Percentiles rank a stretch among this genome's conserved stretches.
phyloP scores from a whole-genome alignment of 2,888 invertebrate species.

The Pristionchus exspectatus region DNA sequence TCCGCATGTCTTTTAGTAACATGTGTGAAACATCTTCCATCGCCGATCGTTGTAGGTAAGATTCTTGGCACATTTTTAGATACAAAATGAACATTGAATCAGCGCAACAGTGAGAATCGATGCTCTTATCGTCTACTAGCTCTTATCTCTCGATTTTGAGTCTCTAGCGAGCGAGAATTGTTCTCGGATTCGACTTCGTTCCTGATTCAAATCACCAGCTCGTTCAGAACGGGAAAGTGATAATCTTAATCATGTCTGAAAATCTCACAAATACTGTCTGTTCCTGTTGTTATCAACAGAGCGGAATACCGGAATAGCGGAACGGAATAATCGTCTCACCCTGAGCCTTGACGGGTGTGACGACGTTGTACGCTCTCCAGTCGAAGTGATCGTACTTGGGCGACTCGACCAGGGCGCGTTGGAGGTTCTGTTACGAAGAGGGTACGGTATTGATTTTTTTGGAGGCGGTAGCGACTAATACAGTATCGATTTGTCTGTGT shows the following conservation, averaged over 20 bases:
- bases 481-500: too few species aligned
- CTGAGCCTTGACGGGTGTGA: slow-evolving; percentile 78
- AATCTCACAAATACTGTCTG: too few species aligned
- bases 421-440: background rate
- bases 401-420: background rate
- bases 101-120: background rate
- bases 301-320: background rate
- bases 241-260: too few species aligned
- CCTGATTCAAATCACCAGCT: background rate
- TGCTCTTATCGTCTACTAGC: background rate
- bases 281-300: too few species aligned
- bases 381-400: slow-evolving; percentile 69
- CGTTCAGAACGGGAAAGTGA: background rate
- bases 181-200: background rate
- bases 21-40: too few species aligned
- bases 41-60: too few species aligned
- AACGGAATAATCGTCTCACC: slow-evolving; percentile 56
- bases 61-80: too few species aligned
- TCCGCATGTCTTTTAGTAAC: too few species aligned
- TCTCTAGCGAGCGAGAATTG: too few species aligned
- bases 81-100: background rate
- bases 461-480: too few species aligned
- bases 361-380: slow-evolving; percentile 76
- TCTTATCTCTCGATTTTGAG: background rate
- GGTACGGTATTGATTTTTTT: too few species aligned